phyloP scores from a whole-genome alignment of 2,113 vertebrate genomes.

The Antechinus stuartii region DNA sequence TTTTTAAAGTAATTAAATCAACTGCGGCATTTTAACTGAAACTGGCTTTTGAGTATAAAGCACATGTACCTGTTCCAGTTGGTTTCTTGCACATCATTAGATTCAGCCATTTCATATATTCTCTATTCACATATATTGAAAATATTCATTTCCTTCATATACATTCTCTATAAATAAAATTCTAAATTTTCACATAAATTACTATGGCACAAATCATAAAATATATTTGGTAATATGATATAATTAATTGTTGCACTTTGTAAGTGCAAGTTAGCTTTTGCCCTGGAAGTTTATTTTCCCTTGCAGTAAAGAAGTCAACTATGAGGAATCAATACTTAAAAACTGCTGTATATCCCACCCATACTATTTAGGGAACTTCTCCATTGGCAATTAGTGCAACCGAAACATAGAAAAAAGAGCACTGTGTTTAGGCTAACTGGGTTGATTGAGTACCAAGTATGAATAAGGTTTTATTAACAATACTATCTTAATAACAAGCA shows the following conservation, averaged over 20 bases:
- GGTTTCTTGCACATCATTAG: constrained; percentile 81
- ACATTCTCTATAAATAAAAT: constrained; percentile 79
- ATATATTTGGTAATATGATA: constrained; percentile 61
- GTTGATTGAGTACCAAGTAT: constrained; percentile 82
- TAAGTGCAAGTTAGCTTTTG: constrained; percentile 46
- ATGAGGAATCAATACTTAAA: neutral
- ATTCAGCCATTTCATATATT: constrained; percentile 74
- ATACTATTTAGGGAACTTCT: neutral
- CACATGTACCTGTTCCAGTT: constrained; percentile 79
- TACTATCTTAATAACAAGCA: constrained; percentile 18
- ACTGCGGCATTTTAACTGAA: constrained; percentile 63
- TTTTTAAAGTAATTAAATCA: constrained; percentile 75
- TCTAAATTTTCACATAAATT: constrained; percentile 75
- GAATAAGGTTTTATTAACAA: neutral
- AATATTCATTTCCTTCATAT: constrained; percentile 69
- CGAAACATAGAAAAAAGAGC: constrained; percentile 75
- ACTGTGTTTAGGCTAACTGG: constrained; percentile 74
- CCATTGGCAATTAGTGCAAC: constrained; percentile 74
- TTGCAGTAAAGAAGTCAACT: neutral
- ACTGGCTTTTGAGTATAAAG: constrained; percentile 75
- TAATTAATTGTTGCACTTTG: constrained; percentile 43
- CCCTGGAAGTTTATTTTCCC: constrained; percentile 50
- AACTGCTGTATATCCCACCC: constrained; percentile 29
- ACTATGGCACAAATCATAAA: constrained; percentile 71
- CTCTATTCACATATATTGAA: constrained; percentile 75